Percentiles rank a stretch among this genome's conserved stretches.
Conservation (phyloP, 2,797 vertebrate species). For the Otolemur crassicaudatus region DNA sequence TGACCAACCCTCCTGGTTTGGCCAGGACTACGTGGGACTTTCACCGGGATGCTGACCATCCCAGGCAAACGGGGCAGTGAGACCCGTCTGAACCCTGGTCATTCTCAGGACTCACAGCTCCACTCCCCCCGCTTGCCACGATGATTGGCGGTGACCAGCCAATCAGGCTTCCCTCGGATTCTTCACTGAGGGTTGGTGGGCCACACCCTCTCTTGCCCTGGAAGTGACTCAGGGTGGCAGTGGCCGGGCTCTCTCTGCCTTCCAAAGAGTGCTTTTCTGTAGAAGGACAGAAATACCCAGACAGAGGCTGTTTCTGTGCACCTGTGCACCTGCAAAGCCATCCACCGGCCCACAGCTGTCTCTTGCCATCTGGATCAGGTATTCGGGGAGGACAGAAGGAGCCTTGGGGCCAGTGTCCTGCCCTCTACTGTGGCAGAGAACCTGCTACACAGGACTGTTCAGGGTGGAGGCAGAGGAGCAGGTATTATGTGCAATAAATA, state of each 20-base stretch:
- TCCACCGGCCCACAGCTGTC: accelerated
- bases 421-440: background rate
- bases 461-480: background rate
- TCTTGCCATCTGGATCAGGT: background rate
- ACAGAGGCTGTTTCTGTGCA: background rate
- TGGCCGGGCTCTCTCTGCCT: background rate
- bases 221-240: accelerated
- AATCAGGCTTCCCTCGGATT: constrained; percentile 49
- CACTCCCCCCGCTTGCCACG: background rate
- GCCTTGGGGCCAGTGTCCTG: accelerated
- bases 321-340: background rate
- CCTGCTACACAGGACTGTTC: background rate
- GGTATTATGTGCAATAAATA: constrained; percentile 52
- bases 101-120: background rate
- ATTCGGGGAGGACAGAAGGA: accelerated
- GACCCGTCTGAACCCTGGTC: background rate
- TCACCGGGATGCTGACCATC: background rate
- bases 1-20: background rate
- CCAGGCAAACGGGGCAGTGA: background rate
- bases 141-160: background rate
- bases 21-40: background rate
- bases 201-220: background rate
- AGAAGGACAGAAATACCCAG: background rate
- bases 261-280: background rate
- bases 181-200: background rate